These are phyloP conservation scores for Antrozous pallidus DNA, from an alignment of 2,797 vertebrate genomes.

Conservation along the genomic window DNA sequence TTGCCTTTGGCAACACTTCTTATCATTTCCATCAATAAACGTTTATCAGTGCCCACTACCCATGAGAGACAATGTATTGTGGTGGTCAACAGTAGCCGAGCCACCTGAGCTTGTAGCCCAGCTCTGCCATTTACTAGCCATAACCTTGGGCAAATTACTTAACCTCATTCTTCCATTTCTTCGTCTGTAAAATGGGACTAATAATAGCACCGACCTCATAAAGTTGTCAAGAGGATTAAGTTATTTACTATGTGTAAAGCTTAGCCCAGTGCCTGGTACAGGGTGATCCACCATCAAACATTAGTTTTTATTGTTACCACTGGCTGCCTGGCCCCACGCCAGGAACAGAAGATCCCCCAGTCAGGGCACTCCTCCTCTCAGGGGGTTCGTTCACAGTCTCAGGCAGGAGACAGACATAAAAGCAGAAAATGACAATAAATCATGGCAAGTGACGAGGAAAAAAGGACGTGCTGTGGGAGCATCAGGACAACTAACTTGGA, in stretches of 20 bases:
- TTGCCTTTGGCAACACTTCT: neutral
- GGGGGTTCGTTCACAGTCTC: neutral
- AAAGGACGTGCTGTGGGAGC: neutral
- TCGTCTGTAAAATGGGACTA: neutral
- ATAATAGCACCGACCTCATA: neutral
- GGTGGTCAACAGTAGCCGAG: neutral
- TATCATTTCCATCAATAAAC: neutral
- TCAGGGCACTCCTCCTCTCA: neutral
- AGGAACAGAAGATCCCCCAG: neutral
- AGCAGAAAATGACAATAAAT: neutral
- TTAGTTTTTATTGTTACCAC: neutral
- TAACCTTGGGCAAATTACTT: neutral
- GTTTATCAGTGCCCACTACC: neutral
- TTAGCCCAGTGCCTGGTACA: neutral
- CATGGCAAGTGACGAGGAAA: neutral
- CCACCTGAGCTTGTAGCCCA: neutral
- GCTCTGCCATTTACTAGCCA: neutral
- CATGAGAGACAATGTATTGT: neutral
- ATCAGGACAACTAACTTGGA: neutral
- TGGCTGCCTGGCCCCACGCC: neutral
- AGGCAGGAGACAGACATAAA: neutral
- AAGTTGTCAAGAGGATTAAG: neutral
- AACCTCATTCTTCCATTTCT: neutral
- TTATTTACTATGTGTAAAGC: neutral
- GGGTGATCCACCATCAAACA: neutral